A percentile compares a stretch with the other conserved stretches of the same genome.
These are phyloP conservation scores for Germaria angustata DNA, from an alignment of 2,888 invertebrate species.

Conservation along the genomic window DNA sequence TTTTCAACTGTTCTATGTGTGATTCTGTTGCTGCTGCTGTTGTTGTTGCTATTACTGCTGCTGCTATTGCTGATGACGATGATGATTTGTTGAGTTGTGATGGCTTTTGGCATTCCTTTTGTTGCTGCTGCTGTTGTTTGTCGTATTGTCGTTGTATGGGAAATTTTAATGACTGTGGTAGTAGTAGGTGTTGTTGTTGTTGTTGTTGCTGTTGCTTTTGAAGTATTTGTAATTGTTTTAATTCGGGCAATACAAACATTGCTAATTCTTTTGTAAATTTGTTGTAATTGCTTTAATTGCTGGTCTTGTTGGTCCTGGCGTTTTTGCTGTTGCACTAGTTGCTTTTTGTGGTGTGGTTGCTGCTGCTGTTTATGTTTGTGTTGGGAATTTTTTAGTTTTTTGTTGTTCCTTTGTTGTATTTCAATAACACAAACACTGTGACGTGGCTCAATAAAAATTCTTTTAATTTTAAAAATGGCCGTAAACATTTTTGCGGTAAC, in stretches of 20 bases:
- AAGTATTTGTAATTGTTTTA: conserved; percentile 42
- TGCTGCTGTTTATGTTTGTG: conserved; percentile 47
- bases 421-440: conserved; percentile 63
- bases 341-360: conserved; percentile 46
- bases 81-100: conserved; percentile 53
- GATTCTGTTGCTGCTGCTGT: neutral
- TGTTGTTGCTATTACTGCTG: neutral
- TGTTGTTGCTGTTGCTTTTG: conserved; percentile 16
- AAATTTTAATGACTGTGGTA: conserved; percentile 17
- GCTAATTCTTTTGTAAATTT: conserved; percentile 67
- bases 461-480: conserved; percentile 65
- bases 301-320: conserved; percentile 46
- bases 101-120: conserved; percentile 38
- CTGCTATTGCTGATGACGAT: conserved; percentile 31
- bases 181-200: conserved; percentile 19
- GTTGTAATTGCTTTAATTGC: conserved; percentile 66
- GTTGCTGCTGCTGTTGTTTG: conserved; percentile 39
- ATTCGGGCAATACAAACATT: conserved; percentile 64
- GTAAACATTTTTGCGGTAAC: conserved; percentile 69
- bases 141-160: conserved; percentile 28
- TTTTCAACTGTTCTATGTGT: conserved; percentile 21
- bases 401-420: conserved; percentile 60
- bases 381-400: conserved; percentile 61
- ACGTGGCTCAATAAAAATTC: conserved; percentile 64
- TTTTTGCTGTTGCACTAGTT: conserved; percentile 38